Percentiles rank a stretch among this genome's conserved stretches.
phyloP scores from a whole-genome alignment of 1,140 invertebrate species.

The Acromyrmex heyeri region DNA sequence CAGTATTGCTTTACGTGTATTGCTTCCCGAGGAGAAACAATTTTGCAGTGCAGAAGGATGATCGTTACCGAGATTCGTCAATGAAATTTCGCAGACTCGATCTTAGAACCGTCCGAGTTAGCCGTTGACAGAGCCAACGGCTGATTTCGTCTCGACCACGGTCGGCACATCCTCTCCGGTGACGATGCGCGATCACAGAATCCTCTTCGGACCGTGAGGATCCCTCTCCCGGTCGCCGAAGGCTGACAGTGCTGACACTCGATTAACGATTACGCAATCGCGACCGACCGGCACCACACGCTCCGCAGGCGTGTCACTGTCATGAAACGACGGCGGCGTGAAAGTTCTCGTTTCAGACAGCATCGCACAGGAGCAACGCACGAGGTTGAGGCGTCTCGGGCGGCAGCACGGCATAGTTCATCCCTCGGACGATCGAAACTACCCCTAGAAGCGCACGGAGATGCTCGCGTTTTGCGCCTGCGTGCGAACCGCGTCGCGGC shows the following conservation, averaged over 20 bases:
- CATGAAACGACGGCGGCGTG: conserved; percentile 36
- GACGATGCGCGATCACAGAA: conserved; percentile 17
- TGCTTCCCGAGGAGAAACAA: conserved; percentile 12
- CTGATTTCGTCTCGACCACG: conserved; percentile 4
- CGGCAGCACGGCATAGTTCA: conserved; percentile 60
- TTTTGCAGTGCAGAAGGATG: too few relatives aligned
- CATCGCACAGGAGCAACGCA: conserved; percentile 69
- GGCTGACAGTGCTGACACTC: not conserved
- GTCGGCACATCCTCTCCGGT: conserved; percentile 6
- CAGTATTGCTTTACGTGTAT: conserved; percentile 44
- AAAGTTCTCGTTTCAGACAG: conserved; percentile 42
- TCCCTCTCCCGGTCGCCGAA: not conserved
- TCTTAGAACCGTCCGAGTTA: not conserved
- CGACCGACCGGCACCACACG: conserved; percentile 34
- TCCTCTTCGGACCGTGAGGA: not conserved
- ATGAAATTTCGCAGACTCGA: not conserved
- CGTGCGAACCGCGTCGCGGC: conserved; percentile 63
- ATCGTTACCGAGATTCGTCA: conserved; percentile 8
- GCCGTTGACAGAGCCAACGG: not conserved
- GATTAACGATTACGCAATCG: conserved; percentile 39
- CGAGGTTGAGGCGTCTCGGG: conserved; percentile 65
- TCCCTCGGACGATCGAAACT: conserved; percentile 81
- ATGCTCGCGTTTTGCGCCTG: conserved; percentile 65
- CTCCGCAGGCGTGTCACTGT: conserved; percentile 38
- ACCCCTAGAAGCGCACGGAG: conserved; percentile 67